Evolutionary conservation across 2,113 vertebrate species (phyloP).

Genomic region (Verasper variegatus): DNA sequence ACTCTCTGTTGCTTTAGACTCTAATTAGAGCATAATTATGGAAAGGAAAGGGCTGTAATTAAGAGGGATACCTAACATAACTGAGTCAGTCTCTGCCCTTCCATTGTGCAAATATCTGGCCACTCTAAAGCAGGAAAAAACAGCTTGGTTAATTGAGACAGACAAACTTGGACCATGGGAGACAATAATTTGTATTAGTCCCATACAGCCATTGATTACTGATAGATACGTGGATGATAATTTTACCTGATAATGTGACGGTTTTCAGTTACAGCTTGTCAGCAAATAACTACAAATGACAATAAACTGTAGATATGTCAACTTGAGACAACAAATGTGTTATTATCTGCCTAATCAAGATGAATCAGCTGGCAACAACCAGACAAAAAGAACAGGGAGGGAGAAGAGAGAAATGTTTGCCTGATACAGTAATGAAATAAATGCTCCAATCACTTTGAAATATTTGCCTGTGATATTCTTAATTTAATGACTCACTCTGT

Average conservation of each 20-base stretch:
- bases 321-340: conserved; percentile 21
- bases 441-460: background rate
- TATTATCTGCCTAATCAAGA: conserved; percentile 1
- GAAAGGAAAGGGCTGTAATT: too few species aligned
- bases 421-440: background rate
- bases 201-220: conserved; percentile 32
- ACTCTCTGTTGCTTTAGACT: too few species aligned
- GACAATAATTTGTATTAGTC: conserved; percentile 37
- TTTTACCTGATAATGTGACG: conserved; percentile 25
- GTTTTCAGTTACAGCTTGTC: conserved; percentile 31
- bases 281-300: background rate
- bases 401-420: background rate
- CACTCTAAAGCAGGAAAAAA: conserved; percentile 29
- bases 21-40: too few species aligned
- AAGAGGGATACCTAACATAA: conserved; percentile 1
- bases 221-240: conserved; percentile 39
- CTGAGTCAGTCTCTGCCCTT: conserved; percentile 5
- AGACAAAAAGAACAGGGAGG: background rate
- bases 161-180: conserved; percentile 31
- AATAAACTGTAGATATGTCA: conserved; percentile 7
- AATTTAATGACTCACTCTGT: background rate
- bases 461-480: background rate
- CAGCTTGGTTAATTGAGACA: conserved; percentile 35
- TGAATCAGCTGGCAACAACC: background rate
- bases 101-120: conserved; percentile 15